Conservation (phyloP, 23 tunicate genomes). For the Pegea sp. region DNA sequence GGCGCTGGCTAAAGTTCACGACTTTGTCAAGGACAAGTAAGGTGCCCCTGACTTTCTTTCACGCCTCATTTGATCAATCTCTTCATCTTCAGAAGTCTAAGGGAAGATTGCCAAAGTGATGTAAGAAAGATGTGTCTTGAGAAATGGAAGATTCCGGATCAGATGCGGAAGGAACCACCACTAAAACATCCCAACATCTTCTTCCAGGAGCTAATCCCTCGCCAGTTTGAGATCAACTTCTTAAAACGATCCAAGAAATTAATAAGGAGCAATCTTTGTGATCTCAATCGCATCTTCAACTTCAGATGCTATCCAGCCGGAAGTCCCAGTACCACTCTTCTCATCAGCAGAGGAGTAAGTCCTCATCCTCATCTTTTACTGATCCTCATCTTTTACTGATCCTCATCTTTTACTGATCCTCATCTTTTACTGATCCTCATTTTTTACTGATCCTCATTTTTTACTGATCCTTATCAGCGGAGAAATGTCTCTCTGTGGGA, state of each 20-base stretch:
- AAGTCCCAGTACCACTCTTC: background rate
- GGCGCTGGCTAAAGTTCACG: constrained; percentile 73
- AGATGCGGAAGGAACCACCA: constrained; percentile 56
- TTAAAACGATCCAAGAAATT: background rate
- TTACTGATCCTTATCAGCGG: background rate
- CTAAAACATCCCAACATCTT: constrained; percentile 9
- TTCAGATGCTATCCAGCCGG: constrained; percentile 4
- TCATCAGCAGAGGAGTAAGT: constrained; percentile 1
- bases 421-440: background rate
- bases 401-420: background rate
- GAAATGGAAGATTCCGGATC: constrained; percentile 61
- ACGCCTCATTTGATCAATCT: background rate
- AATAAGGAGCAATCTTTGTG: too few species aligned
- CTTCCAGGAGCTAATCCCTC: constrained; percentile 19
- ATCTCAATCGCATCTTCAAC: constrained; percentile 25
- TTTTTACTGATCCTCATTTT: background rate
- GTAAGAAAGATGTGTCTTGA: constrained; percentile 31
- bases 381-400: background rate
- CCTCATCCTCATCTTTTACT: background rate
- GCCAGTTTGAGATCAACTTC: constrained; percentile 8
- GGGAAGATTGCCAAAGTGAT: too few species aligned
- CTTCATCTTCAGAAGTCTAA: background rate
- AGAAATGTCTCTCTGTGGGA: too few species aligned
- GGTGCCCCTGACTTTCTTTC: background rate
- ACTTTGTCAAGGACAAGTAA: constrained; percentile 56